Percentiles rank a stretch among this genome's conserved stretches.
These are phyloP conservation scores for Microctonus aethiopoides DNA, from an alignment of 2,888 invertebrate genomes.

Conservation along the genomic window DNA sequence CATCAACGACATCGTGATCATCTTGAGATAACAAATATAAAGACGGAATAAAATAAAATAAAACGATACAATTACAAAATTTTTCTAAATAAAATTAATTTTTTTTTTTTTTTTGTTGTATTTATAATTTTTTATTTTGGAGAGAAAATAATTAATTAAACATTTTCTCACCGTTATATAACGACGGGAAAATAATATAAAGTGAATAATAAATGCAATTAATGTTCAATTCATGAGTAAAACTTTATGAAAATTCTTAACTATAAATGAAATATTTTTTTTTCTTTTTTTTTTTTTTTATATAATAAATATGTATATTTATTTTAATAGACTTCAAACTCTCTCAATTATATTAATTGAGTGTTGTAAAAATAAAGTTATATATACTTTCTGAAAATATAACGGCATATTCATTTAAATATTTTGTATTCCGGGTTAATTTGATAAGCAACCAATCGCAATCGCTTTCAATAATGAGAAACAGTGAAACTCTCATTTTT, in stretches of 20 bases:
- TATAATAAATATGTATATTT: neutral
- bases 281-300: too few relatives aligned
- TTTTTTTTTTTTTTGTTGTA: neutral
- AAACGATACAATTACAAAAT: neutral
- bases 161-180: neutral
- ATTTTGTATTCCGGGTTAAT: neutral
- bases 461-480: neutral
- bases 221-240: neutral
- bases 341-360: neutral
- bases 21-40: neutral
- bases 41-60: too few relatives aligned
- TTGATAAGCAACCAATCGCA: neutral
- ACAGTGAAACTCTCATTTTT: neutral
- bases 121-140: neutral
- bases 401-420: neutral
- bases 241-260: neutral
- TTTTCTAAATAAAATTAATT: neutral
- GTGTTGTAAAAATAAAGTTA: neutral
- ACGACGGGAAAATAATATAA: neutral
- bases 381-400: neutral
- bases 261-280: neutral
- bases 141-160: too few relatives aligned
- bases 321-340: too few relatives aligned
- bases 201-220: neutral
- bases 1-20: neutral